phyloP scores from a whole-genome alignment of 2,888 invertebrate genomes.

The Lasiommata megera region DNA sequence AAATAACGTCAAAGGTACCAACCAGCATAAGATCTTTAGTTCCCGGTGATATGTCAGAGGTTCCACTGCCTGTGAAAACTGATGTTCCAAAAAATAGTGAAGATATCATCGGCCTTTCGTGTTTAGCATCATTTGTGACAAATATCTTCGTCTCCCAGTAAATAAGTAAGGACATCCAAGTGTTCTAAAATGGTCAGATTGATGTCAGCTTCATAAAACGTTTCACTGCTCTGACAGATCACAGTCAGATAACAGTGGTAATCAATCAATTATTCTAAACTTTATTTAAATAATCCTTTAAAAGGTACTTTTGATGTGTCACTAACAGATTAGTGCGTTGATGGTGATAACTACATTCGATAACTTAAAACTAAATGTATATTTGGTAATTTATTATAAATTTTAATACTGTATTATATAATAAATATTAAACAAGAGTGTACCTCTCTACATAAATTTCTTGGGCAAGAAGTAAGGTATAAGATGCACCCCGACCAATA shows the following conservation, averaged over 20 bases:
- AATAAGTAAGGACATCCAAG: slow-evolving; percentile 63
- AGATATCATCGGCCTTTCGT: slow-evolving; percentile 54
- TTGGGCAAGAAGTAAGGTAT: slow-evolving; percentile 62
- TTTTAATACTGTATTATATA: no score
- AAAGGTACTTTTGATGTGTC: no score
- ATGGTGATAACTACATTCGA: no score
- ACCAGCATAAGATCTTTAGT: slow-evolving; percentile 52
- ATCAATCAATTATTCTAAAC: no score
- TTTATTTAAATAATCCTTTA: no score
- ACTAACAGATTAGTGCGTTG: no score
- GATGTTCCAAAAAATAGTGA: slow-evolving; percentile 61
- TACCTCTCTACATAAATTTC: slow-evolving; percentile 60
- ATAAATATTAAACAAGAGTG: slow-evolving; percentile 17
- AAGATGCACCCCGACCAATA: slow-evolving; percentile 71
- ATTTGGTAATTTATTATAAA: no score
- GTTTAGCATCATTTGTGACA: slow-evolving; percentile 56
- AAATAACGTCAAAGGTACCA: slow-evolving; percentile 1
- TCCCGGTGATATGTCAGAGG: slow-evolving; percentile 55
- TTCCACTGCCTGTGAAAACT: slow-evolving; percentile 60
- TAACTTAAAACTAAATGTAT: no score
- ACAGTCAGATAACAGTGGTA: no score
- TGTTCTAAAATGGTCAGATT: slow-evolving; percentile 43
- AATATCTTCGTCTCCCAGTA: slow-evolving; percentile 71
- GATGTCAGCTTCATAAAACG: no score
- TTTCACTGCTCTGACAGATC: no score